Conservation (phyloP, 2,113 vertebrate genomes). For the Pavo muticus region DNA sequence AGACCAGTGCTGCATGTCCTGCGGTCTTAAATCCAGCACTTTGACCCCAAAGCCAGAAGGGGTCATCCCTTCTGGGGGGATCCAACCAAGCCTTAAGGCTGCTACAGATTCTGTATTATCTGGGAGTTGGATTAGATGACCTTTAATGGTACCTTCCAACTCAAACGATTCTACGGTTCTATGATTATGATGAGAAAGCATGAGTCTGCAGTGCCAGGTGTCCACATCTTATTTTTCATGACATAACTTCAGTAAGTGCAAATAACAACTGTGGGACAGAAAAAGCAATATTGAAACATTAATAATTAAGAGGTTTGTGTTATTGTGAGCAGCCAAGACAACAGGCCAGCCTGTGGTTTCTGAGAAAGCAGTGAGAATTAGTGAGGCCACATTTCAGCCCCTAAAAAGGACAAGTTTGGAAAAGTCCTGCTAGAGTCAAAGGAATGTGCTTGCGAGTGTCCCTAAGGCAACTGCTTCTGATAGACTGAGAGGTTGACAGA, state of each 20-base stretch:
- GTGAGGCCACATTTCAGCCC: background rate
- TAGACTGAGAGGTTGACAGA: background rate
- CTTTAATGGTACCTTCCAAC: no score
- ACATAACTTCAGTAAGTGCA: background rate
- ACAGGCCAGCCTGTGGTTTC: background rate
- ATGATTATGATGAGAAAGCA: background rate
- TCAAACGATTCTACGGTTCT: no score
- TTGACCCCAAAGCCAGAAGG: background rate
- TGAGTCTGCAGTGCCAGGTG: background rate
- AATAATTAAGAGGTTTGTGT: background rate
- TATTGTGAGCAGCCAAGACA: background rate
- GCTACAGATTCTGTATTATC: background rate
- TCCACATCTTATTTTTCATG: background rate
- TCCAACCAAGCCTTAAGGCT: background rate
- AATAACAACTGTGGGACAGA: background rate
- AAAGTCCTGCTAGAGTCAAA: background rate
- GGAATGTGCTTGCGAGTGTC: background rate
- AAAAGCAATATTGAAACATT: background rate
- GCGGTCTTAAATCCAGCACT: background rate
- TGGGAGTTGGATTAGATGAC: no score
- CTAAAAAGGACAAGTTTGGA: background rate
- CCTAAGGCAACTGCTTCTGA: background rate
- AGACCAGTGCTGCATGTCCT: accelerated
- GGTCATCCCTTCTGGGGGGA: background rate
- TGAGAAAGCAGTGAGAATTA: background rate